These are phyloP conservation scores for Leucoraja ocellata DNA, from an alignment of 2,797 vertebrate genomes.

Conservation along the genomic window DNA sequence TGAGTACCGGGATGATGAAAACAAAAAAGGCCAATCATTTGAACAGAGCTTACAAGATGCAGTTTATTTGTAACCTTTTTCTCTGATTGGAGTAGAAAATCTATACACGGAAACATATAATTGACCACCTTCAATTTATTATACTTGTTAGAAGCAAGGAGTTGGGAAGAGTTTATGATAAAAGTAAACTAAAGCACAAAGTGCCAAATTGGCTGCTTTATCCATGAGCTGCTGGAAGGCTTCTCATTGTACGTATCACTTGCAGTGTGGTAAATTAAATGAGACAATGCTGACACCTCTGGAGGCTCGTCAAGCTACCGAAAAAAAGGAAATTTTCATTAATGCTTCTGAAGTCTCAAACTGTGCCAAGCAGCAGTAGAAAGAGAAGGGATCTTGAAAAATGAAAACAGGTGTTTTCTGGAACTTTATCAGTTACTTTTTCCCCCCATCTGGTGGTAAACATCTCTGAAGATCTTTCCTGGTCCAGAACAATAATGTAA, in stretches of 20 bases:
- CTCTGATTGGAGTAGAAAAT: not conserved
- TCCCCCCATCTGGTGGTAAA: too few species aligned
- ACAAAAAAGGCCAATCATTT: not conserved
- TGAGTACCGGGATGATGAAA: not conserved
- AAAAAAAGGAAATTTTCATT: not conserved
- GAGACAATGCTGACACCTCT: not conserved
- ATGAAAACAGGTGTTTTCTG: not conserved
- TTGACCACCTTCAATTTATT: slow-evolving; percentile 13
- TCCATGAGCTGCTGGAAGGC: not conserved
- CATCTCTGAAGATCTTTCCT: too few species aligned
- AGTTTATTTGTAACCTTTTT: slow-evolving; percentile 11
- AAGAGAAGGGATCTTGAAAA: not conserved
- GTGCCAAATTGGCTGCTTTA: not conserved
- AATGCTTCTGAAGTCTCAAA: not conserved
- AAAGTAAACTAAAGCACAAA: not conserved
- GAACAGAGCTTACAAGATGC: not conserved
- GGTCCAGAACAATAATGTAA: too few species aligned
- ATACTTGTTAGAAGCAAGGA: not conserved
- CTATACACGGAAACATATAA: not conserved
- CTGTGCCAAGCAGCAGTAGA: not conserved
- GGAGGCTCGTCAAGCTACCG: not conserved
- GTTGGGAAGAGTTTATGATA: not conserved
- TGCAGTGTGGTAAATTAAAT: not conserved
- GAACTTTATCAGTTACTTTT: not conserved
- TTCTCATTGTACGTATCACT: not conserved